Percentiles rank a stretch among this genome's conserved stretches.
Conservation (phyloP, 2,888 invertebrate genomes). For the Epinotia bilunana region DNA sequence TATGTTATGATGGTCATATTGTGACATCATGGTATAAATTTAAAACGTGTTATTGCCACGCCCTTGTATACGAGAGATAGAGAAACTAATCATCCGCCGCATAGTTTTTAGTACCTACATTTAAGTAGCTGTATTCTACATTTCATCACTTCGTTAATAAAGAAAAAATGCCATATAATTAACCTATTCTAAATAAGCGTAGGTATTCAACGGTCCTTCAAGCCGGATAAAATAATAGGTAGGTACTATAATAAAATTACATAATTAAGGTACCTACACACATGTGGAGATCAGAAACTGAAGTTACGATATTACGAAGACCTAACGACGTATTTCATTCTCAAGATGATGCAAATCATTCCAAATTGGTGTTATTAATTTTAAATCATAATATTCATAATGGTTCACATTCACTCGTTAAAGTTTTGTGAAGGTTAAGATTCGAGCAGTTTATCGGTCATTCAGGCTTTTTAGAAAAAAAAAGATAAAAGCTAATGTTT, state of each 20-base stretch:
- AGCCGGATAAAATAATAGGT: background rate
- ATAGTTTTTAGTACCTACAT: background rate
- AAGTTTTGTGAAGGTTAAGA: background rate
- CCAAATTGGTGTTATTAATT: constrained; percentile 25
- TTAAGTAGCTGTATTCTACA: background rate
- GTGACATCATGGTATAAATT: constrained; percentile 13
- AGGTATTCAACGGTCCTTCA: background rate
- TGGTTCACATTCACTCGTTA: constrained; percentile 16
- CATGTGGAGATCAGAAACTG: constrained; percentile 3
- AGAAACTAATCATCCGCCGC: background rate
- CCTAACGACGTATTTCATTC: constrained; percentile 1
- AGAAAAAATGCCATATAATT: background rate
- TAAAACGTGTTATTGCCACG: background rate
- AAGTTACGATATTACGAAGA: constrained; percentile 4
- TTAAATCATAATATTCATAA: constrained; percentile 18
- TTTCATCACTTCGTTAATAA: background rate
- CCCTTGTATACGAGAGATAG: background rate
- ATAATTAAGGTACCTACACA: background rate
- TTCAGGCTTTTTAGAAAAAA: background rate
- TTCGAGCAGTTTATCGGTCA: background rate
- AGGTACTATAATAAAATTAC: background rate
- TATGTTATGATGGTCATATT: constrained; percentile 17
- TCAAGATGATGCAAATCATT: constrained; percentile 17
- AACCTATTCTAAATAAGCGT: background rate
- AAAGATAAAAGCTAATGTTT: too few relatives aligned